phyloP scores from a whole-genome alignment of 2,888 invertebrate species.

The Ichneumoninae sp. region DNA sequence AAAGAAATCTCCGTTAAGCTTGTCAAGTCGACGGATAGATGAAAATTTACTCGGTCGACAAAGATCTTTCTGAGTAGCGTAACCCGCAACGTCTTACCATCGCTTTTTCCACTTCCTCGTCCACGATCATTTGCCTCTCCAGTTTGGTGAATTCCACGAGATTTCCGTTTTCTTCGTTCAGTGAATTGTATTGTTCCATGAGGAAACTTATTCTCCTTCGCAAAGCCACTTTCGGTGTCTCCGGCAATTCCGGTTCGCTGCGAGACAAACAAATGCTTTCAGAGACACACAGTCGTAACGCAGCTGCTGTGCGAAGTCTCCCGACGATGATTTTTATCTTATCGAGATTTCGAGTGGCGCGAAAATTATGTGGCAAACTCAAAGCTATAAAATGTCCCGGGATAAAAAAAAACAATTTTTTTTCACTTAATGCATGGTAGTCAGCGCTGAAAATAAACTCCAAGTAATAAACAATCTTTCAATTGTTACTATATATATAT shows the following conservation, averaged over 20 bases:
- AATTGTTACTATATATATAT: no score
- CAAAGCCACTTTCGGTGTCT: slow-evolving; percentile 78
- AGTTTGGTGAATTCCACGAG: slow-evolving; percentile 85
- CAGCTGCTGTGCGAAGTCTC: slow-evolving; percentile 9
- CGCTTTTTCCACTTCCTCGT: slow-evolving; percentile 73
- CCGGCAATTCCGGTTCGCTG: slow-evolving; percentile 71
- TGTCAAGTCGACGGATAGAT: neutral
- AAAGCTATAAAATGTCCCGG: neutral
- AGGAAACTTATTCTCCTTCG: slow-evolving; percentile 81
- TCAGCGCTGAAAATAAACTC: no score
- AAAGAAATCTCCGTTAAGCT: slow-evolving; percentile 3
- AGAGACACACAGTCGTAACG: neutral
- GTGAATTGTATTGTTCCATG: slow-evolving; percentile 85
- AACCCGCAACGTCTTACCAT: slow-evolving; percentile 48
- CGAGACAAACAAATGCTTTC: slow-evolving; percentile 24
- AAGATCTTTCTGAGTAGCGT: neutral
- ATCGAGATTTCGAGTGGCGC: slow-evolving; percentile 22
- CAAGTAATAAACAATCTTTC: no score
- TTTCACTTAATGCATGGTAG: no score
- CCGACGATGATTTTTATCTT: slow-evolving; percentile 34
- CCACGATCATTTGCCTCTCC: slow-evolving; percentile 86
- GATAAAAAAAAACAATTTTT: neutral
- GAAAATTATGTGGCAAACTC: neutral
- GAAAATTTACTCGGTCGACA: neutral
- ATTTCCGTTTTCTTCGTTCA: slow-evolving; percentile 78